These are phyloP conservation scores for Lanius ludovicianus DNA, from an alignment of 2,113 vertebrate genomes.

Conservation along the genomic window DNA sequence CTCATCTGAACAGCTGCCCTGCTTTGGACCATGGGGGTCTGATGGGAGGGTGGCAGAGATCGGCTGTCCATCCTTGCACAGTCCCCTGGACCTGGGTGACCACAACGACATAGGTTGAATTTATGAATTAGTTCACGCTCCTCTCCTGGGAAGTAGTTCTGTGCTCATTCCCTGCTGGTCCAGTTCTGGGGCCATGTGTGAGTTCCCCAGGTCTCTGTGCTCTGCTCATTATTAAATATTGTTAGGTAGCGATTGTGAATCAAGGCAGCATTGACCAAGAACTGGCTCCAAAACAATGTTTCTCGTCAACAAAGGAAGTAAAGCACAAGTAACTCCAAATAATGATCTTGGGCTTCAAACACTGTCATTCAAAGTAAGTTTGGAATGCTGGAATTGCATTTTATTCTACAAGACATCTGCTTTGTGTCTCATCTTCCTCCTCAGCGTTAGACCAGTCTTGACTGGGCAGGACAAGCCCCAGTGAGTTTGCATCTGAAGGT, in stretches of 20 bases:
- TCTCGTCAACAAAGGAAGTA: background rate
- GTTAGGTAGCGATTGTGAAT: rapidly evolving
- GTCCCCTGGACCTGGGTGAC: background rate
- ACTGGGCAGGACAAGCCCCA: rapidly evolving
- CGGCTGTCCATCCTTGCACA: rapidly evolving
- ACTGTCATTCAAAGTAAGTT: background rate
- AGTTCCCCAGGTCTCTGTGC: background rate
- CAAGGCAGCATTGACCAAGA: background rate
- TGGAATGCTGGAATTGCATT: background rate
- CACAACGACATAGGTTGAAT: background rate
- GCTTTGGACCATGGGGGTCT: rapidly evolving
- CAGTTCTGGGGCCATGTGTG: background rate
- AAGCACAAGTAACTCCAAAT: background rate
- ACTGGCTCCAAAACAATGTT: background rate
- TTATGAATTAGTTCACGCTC: background rate
- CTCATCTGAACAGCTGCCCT: background rate
- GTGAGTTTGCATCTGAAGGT: background rate
- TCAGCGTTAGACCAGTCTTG: background rate
- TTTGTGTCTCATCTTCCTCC: background rate
- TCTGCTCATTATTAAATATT: background rate
- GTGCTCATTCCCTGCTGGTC: background rate
- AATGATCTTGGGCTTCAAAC: background rate
- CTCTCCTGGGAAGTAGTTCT: background rate
- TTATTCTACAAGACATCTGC: background rate
- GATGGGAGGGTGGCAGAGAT: background rate